Percentiles rank a stretch among this genome's conserved stretches.
Conservation (phyloP, 2,113 vertebrate genomes). For the Bufo gargarizans region DNA sequence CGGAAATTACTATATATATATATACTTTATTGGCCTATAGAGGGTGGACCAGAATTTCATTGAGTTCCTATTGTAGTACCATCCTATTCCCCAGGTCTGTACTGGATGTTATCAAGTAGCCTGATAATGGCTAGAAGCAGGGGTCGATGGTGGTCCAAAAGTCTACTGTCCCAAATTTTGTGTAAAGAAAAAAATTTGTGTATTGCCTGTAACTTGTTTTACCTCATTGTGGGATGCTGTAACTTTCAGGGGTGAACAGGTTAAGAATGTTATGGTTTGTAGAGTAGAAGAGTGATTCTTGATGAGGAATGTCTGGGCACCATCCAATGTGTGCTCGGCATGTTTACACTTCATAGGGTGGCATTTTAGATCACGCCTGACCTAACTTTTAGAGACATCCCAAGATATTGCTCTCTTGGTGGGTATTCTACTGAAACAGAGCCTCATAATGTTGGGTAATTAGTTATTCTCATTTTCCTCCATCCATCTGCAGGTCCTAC, state of each 20-base stretch:
- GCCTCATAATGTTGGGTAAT: not conserved
- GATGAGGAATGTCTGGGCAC: constrained; percentile 48
- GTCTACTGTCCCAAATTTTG: too few relatives aligned
- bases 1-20: too few relatives aligned
- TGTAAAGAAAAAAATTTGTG: too few relatives aligned
- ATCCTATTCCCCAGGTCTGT: too few relatives aligned
- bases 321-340: constrained; percentile 32
- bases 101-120: too few relatives aligned
- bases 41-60: too few relatives aligned
- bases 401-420: constrained; percentile 22
- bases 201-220: not conserved
- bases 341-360: constrained; percentile 52
- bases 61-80: too few relatives aligned
- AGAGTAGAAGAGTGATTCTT: constrained; percentile 7
- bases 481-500: not conserved
- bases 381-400: constrained; percentile 26
- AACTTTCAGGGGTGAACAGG: not conserved
- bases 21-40: too few relatives aligned
- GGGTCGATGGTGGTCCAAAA: too few relatives aligned
- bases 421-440: not conserved
- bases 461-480: not conserved
- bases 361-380: constrained; percentile 43
- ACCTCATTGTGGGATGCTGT: not conserved
- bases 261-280: constrained; percentile 20
- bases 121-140: too few relatives aligned